Percentiles rank a stretch among this genome's conserved stretches.
These are phyloP conservation scores for Leucoraja erinaceus DNA, from an alignment of 2,113 vertebrate genomes.

Conservation along the genomic window DNA sequence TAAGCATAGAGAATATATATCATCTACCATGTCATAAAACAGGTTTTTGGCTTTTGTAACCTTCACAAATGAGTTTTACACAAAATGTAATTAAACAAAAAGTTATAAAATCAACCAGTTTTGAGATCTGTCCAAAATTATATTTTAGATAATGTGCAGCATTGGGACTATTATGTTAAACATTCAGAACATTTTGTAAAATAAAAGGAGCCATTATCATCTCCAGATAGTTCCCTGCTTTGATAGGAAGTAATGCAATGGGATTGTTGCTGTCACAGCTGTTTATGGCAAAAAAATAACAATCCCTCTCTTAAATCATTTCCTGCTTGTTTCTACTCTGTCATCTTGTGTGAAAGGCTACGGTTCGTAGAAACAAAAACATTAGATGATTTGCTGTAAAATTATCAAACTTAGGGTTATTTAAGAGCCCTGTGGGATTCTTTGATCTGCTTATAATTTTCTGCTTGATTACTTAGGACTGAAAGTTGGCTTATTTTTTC, in stretches of 20 bases:
- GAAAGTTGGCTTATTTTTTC: not conserved
- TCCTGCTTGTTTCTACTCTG: not conserved
- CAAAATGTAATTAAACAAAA: not conserved
- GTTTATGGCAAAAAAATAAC: not conserved
- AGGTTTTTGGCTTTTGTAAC: not conserved
- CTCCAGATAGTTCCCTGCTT: not conserved
- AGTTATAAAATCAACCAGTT: not conserved
- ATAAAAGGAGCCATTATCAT: not conserved
- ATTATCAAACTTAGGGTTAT: conserved; percentile 10
- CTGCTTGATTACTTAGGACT: not conserved
- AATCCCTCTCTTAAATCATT: not conserved
- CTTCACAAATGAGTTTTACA: not conserved
- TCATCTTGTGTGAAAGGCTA: not conserved
- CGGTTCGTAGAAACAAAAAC: not conserved
- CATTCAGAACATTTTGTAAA: not conserved
- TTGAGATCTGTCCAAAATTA: not conserved
- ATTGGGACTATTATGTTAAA: not conserved
- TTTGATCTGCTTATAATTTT: conserved; percentile 33
- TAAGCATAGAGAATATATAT: not conserved
- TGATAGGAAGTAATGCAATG: not conserved
- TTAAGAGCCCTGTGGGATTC: not conserved
- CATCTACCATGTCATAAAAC: not conserved
- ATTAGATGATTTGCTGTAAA: not conserved
- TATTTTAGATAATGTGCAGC: not conserved
- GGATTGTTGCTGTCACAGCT: not conserved